Base-by-base conservation (phyloP, 30 jellyfish, hydroid and myxozoan species). In the Aurelia sp. region DNA sequence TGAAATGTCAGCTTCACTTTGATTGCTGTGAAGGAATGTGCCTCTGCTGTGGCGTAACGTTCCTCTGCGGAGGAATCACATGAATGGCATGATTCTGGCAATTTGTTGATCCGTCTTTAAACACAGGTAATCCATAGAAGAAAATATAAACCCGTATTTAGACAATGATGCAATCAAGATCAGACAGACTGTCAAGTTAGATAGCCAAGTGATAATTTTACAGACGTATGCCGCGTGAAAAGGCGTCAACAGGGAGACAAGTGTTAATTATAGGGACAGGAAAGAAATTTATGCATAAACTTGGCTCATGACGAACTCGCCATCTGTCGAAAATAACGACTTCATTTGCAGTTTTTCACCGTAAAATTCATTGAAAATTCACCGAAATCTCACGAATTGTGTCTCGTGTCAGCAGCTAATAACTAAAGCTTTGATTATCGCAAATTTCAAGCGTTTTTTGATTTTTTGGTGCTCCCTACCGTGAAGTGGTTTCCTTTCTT, bases 241-340 rank as follows among this genome's bases (percentile, higher is more conserved):
- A 59, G 85, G 91, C 85, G 91, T 66, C 85, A 72, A 40, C 16
- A 18, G 71, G 85, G 86, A 76, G 91, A 48, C 85, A 72, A 70
- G 53, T 70, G 76, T 6, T 72, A 82, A 82, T 82, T 65, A 66
- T 57, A 27, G 83, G 31, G 21, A 18, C 67, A 35, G 23, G 85
- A 30, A 82, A 74, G 91, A 68, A 61, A 47, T 60, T 52, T 23
- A 47, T 47, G 41, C 27, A 75, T 15, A 35, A 21, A 51, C 60
- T 37, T 55, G 74, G 86, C 74, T 37, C 67, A 30, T 12, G 19
- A 3, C 18, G 52, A 41, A 53, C 22, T 37, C 62, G 60, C 84
- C 91, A 82, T 82, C 91, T 82, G 91, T 82, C 91, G 91, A 70
- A 82, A 68, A 68, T 82, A 23, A 31, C 13, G 57, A 37, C 44